These are phyloP conservation scores for Dryobota labecula DNA, from an alignment of 2,888 invertebrate genomes.

Conservation along the genomic window DNA sequence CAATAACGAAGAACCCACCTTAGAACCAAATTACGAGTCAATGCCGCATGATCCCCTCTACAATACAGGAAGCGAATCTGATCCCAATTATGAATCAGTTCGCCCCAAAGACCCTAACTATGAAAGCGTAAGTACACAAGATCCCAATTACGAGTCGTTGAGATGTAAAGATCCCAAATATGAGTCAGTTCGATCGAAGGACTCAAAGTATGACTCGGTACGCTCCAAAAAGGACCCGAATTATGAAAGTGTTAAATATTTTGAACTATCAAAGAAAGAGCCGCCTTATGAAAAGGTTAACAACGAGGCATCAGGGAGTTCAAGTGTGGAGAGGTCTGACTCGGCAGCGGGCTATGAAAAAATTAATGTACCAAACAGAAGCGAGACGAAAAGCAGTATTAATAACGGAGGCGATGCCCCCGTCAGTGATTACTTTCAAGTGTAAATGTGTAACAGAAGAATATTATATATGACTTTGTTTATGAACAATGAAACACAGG, in stretches of 20 bases:
- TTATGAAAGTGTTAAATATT: conserved; percentile 95
- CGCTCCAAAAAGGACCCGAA: conserved; percentile 92
- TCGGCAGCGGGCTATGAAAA: conserved; percentile 85
- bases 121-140: conserved; percentile 92
- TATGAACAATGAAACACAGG: conserved; percentile 56
- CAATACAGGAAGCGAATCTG: conserved; percentile 93
- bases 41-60: conserved; percentile 92
- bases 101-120: conserved; percentile 92
- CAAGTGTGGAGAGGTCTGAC: conserved; percentile 81
- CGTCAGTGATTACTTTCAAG: conserved; percentile 88
- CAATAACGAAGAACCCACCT: conserved; percentile 88
- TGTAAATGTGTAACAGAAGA: conserved; percentile 72
- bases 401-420: conserved; percentile 82
- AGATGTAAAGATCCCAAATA: conserved; percentile 92
- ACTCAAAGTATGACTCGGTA: conserved; percentile 94
- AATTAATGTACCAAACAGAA: conserved; percentile 81
- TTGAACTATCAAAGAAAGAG: conserved; percentile 90
- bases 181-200: conserved; percentile 88
- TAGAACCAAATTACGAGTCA: conserved; percentile 95
- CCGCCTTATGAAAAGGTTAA: conserved; percentile 93
- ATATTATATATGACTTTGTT: conserved; percentile 56
- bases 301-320: conserved; percentile 73
- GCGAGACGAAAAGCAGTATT: conserved; percentile 84
- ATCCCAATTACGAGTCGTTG: conserved; percentile 93
- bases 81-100: conserved; percentile 93